Base-by-base conservation (phyloP, 2,888 invertebrate species). In the Adelognathus sp. region DNA sequence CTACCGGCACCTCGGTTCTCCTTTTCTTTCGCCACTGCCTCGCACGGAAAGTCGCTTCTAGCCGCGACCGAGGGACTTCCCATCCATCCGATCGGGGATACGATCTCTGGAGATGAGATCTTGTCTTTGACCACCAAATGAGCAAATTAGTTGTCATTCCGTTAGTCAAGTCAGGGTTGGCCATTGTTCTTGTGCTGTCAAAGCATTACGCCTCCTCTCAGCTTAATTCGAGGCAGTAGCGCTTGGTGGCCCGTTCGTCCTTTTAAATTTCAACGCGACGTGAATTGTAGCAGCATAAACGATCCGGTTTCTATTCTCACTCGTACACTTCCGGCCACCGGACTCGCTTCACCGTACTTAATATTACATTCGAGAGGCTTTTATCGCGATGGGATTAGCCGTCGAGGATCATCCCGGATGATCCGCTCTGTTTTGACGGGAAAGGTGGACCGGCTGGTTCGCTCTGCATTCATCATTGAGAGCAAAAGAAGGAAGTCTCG, bases 391-490 rank as follows among this genome's bases (percentile, higher is more conserved):
- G 21, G 76, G 83, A 84, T 86, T 81, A 88, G 83, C 81, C 79
- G 31, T 36, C 73, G 54, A 69, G 79, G 86, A 88, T 88, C 81
- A 88, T 87, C 87, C 84, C 0, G 84, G 88, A 86, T 89, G 83
- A 89, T 87, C 88, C 81, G 70, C 66, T 76, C 84, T 88, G 86
- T 89, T 89, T 82, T 85, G 85, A 85, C 83, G 80, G 82, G 74
- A 80, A 58, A 75, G 74, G 66, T 78, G 71, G 80, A 66, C 66
- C 61, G 39, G 46, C 64, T 72, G 39, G n/a, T 29, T 50, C 56
- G 14, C 27, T 27, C 50, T 21, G 21, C 11, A 24, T 52, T 3
- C 52, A 33, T 52, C 50, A 36, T 36, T 21, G 50, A 14, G 4
- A 11, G 9, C 4, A 6, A 36, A n/a, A 46, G 36, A 18, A 16